Evolutionary conservation across 1,140 invertebrate species (phyloP).

Genomic region (Solenopsis fugax): DNA sequence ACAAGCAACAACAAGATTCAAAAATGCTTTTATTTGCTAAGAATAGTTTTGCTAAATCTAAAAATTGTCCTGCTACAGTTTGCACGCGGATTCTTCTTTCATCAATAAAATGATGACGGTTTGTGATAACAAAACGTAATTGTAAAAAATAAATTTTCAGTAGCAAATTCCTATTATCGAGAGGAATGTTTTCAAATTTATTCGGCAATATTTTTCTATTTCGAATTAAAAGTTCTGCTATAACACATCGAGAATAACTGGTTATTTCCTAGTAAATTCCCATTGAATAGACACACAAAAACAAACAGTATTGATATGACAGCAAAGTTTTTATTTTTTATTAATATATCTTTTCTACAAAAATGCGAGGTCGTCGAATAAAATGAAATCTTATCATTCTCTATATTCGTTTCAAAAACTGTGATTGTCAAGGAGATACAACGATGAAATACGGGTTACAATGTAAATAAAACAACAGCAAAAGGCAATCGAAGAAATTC

Average conservation of each 20-base stretch:
- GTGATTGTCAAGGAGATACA: background rate
- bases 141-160: background rate
- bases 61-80: background rate
- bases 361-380: background rate
- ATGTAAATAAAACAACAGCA: background rate
- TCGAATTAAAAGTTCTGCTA: background rate
- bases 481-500: background rate
- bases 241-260: background rate
- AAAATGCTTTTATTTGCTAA: background rate
- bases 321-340: background rate
- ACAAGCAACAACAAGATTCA: background rate
- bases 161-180: background rate
- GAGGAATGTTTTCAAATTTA: background rate
- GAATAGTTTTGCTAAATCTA: background rate
- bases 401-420: background rate
- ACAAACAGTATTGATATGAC: background rate
- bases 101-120: background rate
- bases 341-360: background rate
- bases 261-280: background rate
- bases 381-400: background rate
- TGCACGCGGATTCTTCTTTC: background rate
- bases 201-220: background rate
- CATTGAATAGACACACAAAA: background rate
- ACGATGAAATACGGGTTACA: background rate
- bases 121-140: background rate